Base-by-base conservation (phyloP, 2,888 invertebrate genomes). In the Oscheius sp. region DNA sequence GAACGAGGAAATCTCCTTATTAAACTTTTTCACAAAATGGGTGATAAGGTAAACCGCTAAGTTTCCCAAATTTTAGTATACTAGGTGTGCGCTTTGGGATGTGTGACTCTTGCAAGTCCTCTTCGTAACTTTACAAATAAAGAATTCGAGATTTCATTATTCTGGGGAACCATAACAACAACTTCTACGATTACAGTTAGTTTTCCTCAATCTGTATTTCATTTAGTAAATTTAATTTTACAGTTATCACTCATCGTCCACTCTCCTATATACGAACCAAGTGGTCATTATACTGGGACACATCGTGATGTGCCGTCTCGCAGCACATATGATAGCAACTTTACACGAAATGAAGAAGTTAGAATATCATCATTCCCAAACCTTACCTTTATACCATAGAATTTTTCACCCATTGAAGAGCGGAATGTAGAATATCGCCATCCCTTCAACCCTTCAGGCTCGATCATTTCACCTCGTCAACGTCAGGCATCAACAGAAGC, bases 1-100 rank as follows among this genome's bases (percentile, higher is more conserved):
- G 82, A 82, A 55, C 64, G 82, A 12, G 69, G 78, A 9, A 82
- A 81, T 61, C 49, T 82, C 16, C 69, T 82, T 7, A 68, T 82
- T 16, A 80, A 81, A 64, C 70, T 82, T 35, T 58, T 77, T 21
- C 80, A 82, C 55, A 71, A 69, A 9, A 72, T 69, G 12, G 41
- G 21, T 0, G 61, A 69, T 1, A 23, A 69, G 43, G 69, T 69
- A 29, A 21, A 3, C 61, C 61, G 5, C 16, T 64, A 21, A 21
- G 2, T 25, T 45, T 45, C 45, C n/a, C 2, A 61, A 23, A 25
- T 18, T 7, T n/a, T n/a, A 16, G 5, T 6, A 18, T 64, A 29
- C 29, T 45, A 70, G 70, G 25, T 71, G 3, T 49, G 25, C 1
- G n/a, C 49, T 1, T 21, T 71, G 6, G 71, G 71, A 9, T 45